Base-by-base conservation (phyloP, 2,888 invertebrate genomes). In the Criorhina ranunculi region DNA sequence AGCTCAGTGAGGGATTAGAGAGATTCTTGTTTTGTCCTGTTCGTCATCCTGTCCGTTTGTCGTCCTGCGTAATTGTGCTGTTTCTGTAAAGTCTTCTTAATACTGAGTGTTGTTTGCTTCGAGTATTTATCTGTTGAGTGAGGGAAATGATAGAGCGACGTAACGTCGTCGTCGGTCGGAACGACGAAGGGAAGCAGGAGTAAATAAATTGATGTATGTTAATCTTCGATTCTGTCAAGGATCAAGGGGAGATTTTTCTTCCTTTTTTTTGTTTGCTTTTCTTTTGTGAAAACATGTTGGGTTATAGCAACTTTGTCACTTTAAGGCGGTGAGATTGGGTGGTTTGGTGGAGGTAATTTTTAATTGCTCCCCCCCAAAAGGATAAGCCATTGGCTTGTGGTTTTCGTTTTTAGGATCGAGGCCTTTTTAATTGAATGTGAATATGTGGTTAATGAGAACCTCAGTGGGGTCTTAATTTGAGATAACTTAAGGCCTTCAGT, bases 171-270 rank as follows among this genome's bases (percentile, higher is more conserved):
- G n/a, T n/a, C n/a, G n/a, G n/a, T n/a, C n/a, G 19, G 7, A 24
- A 4, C 8, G 9, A 46, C 33, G 29, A 35, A 7, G 9, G 33
- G n/a, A 8, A 9, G 42, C 17, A 8, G 46, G 42, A 44, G 44
- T 59, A 77, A 66, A 82, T 53, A 76, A 64, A 66, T 73, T 83
- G 82, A 49, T 66, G 78, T 77, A 78, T 78, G 82, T 83, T 83
- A 83, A 83, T 83, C 82, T 67, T 77, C 31, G 67, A 62, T 62
- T 60, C 67, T 83, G 77, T 78, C 82, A 78, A 29, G 77, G 82
- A 83, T 83, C 82, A 83, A 67, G 49, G 46, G 31, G 19, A 55
- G 29, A 9, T 35, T n/a, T 49, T 57, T 29, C 55, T 70, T 70
- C 11, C 42, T 49, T n/a, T 49, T 55, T 60, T 35, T 11, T 49